These are phyloP conservation scores for Nothoprocta perdicaria DNA, from an alignment of 2,113 vertebrate species.

Conservation along the genomic window DNA sequence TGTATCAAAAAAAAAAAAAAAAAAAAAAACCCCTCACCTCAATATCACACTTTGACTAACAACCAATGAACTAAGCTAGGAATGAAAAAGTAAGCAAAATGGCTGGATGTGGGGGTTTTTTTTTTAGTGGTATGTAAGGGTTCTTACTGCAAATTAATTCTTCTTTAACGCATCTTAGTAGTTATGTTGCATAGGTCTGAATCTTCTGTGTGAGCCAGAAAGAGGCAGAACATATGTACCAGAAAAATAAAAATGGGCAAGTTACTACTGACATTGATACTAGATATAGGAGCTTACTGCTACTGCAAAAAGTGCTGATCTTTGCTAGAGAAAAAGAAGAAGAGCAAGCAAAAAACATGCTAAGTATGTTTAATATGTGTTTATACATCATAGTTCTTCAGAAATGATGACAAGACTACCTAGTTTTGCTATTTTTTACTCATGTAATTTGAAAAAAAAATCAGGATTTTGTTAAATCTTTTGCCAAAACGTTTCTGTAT, in stretches of 20 bases:
- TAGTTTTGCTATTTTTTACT: not conserved
- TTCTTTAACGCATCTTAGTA: not conserved
- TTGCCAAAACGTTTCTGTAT: not conserved
- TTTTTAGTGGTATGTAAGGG: not conserved
- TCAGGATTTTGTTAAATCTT: not conserved
- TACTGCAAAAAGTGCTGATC: not conserved
- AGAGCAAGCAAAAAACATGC: not conserved
- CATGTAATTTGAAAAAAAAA: not conserved
- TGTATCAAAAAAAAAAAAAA: not conserved
- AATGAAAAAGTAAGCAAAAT: not conserved
- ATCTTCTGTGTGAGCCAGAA: not conserved
- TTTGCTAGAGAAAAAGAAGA: not conserved
- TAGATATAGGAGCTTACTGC: not conserved
- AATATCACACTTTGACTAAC: not conserved
- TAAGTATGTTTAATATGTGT: not conserved
- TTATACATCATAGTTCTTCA: not conserved
- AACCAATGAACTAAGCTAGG: slow-evolving; percentile 2
- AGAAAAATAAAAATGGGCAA: not conserved
- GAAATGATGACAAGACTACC: not conserved
- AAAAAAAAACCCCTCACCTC: not conserved
- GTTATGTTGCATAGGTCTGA: not conserved
- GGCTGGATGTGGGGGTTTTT: not conserved
- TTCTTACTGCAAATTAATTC: not conserved
- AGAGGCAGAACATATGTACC: not conserved
- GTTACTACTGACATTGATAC: not conserved